Conservation (phyloP, 1,140 invertebrate genomes). For the Ceratosolen solmsi region DNA sequence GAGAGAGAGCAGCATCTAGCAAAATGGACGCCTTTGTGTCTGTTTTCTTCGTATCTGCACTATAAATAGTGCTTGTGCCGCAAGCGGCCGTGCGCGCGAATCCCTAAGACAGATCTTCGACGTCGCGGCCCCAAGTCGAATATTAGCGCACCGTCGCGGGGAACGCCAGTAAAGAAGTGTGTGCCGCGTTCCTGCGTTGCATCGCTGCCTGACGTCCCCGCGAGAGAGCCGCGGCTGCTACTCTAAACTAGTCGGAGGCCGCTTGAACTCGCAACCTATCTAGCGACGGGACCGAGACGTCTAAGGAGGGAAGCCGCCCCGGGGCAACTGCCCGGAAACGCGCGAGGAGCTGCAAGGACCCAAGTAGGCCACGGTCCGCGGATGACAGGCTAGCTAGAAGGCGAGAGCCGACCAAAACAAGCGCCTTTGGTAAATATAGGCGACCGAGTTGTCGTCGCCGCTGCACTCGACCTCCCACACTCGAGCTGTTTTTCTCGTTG, state of each 20-base stretch:
- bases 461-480: not conserved
- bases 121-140: not conserved
- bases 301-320: not conserved
- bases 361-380: constrained; percentile 26
- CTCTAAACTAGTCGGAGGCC: not conserved
- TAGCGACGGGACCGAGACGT: not conserved
- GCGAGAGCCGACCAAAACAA: not conserved
- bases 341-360: not conserved
- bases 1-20: constrained; percentile 56
- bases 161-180: constrained; percentile 9
- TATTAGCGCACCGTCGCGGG: constrained; percentile 1
- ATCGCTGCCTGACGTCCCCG: not conserved
- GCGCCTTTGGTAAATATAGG: constrained; percentile 2
- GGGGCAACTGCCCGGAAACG: not conserved
- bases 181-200: not conserved
- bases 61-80: constrained; percentile 45
- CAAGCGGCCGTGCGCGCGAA: constrained; percentile 12
- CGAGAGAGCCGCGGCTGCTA: not conserved
- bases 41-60: constrained; percentile 61
- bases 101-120: not conserved
- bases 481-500: not conserved
- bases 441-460: not conserved
- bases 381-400: not conserved
- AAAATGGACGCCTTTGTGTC: constrained; percentile 75
- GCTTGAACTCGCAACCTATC: not conserved